phyloP scores from a whole-genome alignment of 2,888 invertebrate species.

The Sphaerophoria taeniata region DNA sequence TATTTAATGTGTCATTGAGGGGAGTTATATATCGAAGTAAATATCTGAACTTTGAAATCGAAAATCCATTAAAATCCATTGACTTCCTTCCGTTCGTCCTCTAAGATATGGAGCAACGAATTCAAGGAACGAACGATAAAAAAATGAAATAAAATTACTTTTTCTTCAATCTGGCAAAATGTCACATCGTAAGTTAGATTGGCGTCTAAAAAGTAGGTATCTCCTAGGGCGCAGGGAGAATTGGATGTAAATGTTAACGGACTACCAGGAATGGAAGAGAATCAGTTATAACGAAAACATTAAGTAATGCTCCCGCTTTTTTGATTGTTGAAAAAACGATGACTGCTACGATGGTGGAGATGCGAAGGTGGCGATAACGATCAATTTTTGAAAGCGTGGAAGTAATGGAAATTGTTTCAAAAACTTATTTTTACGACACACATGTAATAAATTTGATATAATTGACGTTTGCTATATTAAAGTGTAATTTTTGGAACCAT shows the following conservation, averaged over 20 bases:
- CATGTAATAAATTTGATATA: slow-evolving; percentile 46
- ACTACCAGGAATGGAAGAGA: not conserved
- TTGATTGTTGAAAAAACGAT: slow-evolving; percentile 1
- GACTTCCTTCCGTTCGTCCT: slow-evolving; percentile 25
- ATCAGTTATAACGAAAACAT: slow-evolving; percentile 47
- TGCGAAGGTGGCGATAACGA: no score
- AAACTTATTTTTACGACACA: slow-evolving; percentile 51
- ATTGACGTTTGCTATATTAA: slow-evolving; percentile 21
- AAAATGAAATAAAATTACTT: slow-evolving; percentile 55
- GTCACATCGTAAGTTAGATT: slow-evolving; percentile 54
- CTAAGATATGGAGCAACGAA: slow-evolving; percentile 34
- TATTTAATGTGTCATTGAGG: not conserved
- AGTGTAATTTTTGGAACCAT: slow-evolving; percentile 20
- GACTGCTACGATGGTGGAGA: not conserved
- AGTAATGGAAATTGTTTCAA: slow-evolving; percentile 45
- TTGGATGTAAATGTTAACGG: not conserved
- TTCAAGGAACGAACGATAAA: not conserved
- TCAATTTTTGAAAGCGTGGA: slow-evolving; percentile 1
- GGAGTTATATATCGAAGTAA: not conserved
- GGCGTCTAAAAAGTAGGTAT: slow-evolving; percentile 6
- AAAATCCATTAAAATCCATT: slow-evolving; percentile 63
- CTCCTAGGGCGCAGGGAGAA: not conserved
- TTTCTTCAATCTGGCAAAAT: slow-evolving; percentile 69
- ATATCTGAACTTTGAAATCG: slow-evolving; percentile 48
- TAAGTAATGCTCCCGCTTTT: slow-evolving; percentile 7